Evolutionary conservation across 2,888 invertebrate species (phyloP).

Genomic region (Plusia festucae): DNA sequence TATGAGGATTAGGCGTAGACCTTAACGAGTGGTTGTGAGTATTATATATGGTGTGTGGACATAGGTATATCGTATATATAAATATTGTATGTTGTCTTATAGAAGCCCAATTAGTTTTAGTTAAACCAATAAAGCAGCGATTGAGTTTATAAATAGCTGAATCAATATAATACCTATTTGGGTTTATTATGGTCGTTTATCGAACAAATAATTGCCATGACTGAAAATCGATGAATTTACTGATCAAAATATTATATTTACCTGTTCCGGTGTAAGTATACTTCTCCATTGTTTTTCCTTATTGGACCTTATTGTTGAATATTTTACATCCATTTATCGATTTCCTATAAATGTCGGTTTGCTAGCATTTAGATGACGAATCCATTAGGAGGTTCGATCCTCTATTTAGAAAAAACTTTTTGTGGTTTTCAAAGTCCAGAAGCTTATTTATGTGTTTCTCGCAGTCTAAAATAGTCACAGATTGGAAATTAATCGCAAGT

Average conservation of each 20-base stretch:
- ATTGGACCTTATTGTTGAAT: not conserved
- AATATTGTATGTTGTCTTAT: too few species aligned
- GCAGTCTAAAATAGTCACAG: too few species aligned
- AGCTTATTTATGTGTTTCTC: too few species aligned
- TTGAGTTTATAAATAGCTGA: not conserved
- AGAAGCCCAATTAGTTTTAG: too few species aligned
- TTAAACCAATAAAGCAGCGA: not conserved
- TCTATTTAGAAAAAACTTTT: not conserved
- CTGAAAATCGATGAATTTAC: not conserved
- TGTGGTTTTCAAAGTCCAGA: not conserved
- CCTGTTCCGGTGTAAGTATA: not conserved
- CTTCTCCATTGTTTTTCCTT: not conserved
- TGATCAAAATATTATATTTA: constrained; percentile 1
- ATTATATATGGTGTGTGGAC: not conserved
- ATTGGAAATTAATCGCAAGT: not conserved
- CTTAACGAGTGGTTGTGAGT: not conserved
- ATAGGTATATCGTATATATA: too few species aligned
- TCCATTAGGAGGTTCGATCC: not conserved
- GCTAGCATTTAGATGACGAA: not conserved
- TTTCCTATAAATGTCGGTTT: not conserved
- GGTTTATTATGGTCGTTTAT: not conserved
- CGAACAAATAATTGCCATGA: not conserved
- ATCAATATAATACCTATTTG: constrained; percentile 1
- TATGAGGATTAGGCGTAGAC: constrained; percentile 3
- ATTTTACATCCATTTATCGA: constrained; percentile 4